phyloP scores from a whole-genome alignment of 2,113 vertebrate species.

The Dromaius novaehollandiae region DNA sequence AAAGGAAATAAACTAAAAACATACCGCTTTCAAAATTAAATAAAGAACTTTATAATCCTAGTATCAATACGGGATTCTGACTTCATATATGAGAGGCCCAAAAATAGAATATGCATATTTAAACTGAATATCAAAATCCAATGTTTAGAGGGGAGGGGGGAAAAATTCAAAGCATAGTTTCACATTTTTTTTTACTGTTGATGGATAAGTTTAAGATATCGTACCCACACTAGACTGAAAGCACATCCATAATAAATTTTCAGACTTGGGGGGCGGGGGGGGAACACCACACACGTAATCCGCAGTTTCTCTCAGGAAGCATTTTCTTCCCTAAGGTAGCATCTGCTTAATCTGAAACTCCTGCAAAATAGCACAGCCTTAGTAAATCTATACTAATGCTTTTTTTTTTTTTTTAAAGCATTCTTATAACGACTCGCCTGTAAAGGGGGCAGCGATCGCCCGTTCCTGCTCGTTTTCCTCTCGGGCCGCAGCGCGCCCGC shows the following conservation, averaged over 20 bases:
- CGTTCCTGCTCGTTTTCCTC: not conserved
- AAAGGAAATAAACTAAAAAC: not conserved
- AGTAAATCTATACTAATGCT: not conserved
- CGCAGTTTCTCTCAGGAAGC: not conserved
- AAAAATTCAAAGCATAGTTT: no score
- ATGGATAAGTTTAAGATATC: not conserved
- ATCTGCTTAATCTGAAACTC: not conserved
- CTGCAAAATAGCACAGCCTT: not conserved
- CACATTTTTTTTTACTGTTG: not conserved
- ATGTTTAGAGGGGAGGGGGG: not conserved
- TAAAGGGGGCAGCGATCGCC: not conserved
- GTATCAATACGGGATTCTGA: accelerated
- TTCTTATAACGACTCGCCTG: not conserved
- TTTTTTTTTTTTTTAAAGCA: not conserved
- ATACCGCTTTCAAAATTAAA: accelerated
- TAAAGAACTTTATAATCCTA: not conserved
- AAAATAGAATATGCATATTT: accelerated
- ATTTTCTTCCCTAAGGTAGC: not conserved
- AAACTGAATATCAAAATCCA: not conserved
- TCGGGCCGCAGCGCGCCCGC: no score
- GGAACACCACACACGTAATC: accelerated
- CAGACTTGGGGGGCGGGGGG: no score
- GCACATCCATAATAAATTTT: not conserved
- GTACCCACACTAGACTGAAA: not conserved
- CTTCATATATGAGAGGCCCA: not conserved